These are phyloP conservation scores for Diploptera punctata DNA, from an alignment of 2,888 invertebrate genomes.

Conservation along the genomic window DNA sequence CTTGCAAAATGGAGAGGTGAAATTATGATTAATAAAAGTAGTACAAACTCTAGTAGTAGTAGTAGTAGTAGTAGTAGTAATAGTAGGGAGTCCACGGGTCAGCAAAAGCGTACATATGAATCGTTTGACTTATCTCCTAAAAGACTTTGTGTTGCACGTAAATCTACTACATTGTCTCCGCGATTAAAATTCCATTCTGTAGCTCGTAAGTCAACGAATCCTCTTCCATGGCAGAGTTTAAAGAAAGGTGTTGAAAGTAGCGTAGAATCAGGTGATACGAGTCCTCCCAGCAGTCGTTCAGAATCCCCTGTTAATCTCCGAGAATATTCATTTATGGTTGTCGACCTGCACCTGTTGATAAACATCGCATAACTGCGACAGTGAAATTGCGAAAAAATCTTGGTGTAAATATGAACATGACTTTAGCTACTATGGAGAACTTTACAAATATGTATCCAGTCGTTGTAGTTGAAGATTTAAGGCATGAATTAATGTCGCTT, in stretches of 20 bases:
- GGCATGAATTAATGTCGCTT: constrained; percentile 12
- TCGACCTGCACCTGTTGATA: constrained; percentile 54
- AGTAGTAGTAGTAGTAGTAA: too few species aligned
- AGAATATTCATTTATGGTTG: constrained; percentile 61
- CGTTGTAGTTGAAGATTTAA: constrained; percentile 57
- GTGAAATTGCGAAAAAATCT: constrained; percentile 57
- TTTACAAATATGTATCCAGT: constrained; percentile 60
- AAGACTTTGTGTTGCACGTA: constrained; percentile 23
- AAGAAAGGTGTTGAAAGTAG: not conserved
- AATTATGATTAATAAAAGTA: constrained; percentile 36
- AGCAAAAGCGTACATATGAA: not conserved
- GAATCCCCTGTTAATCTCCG: not conserved
- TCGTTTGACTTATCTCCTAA: not conserved
- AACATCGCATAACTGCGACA: constrained; percentile 58
- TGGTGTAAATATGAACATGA: constrained; percentile 59
- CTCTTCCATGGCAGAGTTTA: constrained; percentile 33
- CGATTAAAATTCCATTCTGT: constrained; percentile 43
- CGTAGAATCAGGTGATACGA: not conserved
- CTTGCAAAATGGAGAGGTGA: constrained; percentile 36
- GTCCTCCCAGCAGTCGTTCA: constrained; percentile 40
- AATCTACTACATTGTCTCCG: constrained; percentile 17
- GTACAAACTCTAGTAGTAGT: constrained; percentile 38
- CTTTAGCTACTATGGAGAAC: constrained; percentile 60
- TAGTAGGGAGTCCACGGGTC: too few species aligned
- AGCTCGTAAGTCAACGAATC: constrained; percentile 61